These are phyloP conservation scores for Trachymyrmex septentrionalis DNA, from an alignment of 1,140 invertebrate genomes.

Conservation along the genomic window DNA sequence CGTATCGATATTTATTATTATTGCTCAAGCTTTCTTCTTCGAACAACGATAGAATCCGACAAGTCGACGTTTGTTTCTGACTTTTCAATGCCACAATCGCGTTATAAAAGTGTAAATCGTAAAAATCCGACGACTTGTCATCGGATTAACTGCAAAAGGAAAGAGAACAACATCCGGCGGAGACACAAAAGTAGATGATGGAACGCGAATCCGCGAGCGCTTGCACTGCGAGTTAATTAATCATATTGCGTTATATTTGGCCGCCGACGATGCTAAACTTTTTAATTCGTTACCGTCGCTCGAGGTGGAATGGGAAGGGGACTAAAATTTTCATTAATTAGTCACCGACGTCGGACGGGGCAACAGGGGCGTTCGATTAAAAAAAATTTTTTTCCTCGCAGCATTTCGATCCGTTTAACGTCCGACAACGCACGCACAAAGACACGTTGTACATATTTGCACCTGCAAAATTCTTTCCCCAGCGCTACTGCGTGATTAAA, in stretches of 20 bases:
- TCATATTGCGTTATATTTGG: slow-evolving; percentile 55
- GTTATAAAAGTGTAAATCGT: slow-evolving; percentile 20
- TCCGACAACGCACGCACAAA: not conserved
- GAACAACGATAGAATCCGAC: too few relatives aligned
- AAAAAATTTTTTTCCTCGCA: slow-evolving; percentile 53
- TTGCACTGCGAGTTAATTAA: slow-evolving; percentile 54
- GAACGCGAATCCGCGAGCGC: not conserved
- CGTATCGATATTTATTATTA: not conserved
- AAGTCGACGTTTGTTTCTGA: not conserved
- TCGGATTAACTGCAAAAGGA: slow-evolving; percentile 27
- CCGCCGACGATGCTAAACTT: slow-evolving; percentile 33
- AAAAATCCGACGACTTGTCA: slow-evolving; percentile 3
- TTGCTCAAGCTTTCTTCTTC: not conserved
- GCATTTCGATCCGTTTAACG: slow-evolving; percentile 54
- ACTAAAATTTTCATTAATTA: slow-evolving; percentile 68
- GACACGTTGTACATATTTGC: not conserved
- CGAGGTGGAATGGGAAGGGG: not conserved
- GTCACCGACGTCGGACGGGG: slow-evolving; percentile 11
- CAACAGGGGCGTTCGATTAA: slow-evolving; percentile 56
- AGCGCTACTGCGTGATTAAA: slow-evolving; percentile 66
- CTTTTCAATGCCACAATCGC: slow-evolving; percentile 30
- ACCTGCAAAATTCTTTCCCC: slow-evolving; percentile 32
- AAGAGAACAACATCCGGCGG: not conserved
- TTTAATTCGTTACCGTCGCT: slow-evolving; percentile 63
- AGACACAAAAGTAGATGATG: not conserved